These are phyloP conservation scores for Dermatemys mawii DNA, from an alignment of 2,113 vertebrate species.

Conservation along the genomic window DNA sequence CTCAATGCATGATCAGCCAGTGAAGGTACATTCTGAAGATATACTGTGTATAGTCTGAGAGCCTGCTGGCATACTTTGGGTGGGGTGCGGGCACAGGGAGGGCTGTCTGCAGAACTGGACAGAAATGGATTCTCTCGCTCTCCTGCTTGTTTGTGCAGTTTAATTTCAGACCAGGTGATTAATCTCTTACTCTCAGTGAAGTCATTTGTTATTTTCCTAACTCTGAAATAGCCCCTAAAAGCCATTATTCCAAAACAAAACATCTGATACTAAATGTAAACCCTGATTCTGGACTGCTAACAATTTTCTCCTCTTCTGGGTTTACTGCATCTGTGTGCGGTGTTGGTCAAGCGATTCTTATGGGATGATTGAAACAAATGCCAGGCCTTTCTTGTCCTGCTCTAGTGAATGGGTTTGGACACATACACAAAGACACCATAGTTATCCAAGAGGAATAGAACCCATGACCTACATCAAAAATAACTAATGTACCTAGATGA, in stretches of 20 bases:
- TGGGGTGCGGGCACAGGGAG: background rate
- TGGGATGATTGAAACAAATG: background rate
- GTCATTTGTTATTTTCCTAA: background rate
- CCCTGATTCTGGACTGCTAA: too few species aligned
- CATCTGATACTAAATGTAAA: fast-evolving
- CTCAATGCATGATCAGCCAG: background rate
- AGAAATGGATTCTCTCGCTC: background rate
- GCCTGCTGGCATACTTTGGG: background rate
- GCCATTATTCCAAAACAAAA: background rate
- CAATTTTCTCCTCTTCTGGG: background rate
- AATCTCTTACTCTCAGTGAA: background rate
- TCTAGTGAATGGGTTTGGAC: background rate
- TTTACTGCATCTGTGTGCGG: fast-evolving
- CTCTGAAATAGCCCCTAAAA: background rate
- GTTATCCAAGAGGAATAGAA: fast-evolving
- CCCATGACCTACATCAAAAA: background rate
- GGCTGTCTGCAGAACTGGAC: background rate
- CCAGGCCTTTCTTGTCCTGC: background rate
- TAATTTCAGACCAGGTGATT: fast-evolving
- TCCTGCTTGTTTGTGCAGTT: background rate
- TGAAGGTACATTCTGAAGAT: background rate
- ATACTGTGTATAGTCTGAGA: background rate
- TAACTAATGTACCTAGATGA: too few species aligned
- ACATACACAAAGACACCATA: background rate
- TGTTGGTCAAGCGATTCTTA: background rate